Conservation (phyloP, 2,888 invertebrate species). For the Drosophila parthenogenetica region DNA sequence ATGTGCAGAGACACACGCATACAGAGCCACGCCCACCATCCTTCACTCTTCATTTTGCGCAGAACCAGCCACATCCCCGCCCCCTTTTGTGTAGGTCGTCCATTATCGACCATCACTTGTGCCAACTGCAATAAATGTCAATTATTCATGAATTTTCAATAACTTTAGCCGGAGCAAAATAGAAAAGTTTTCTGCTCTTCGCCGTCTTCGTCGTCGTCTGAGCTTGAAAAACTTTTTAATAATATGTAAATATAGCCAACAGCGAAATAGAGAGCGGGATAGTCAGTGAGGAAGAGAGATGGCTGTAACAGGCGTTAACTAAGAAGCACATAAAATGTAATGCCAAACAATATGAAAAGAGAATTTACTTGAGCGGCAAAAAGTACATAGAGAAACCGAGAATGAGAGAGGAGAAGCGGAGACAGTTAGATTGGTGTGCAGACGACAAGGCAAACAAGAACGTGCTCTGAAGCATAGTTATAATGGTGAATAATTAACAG, state of each 20-base stretch:
- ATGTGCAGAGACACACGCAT: slow-evolving; percentile 42
- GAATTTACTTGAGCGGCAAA: slow-evolving; percentile 65
- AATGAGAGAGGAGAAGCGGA: not conserved
- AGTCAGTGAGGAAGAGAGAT: not conserved
- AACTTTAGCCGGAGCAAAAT: slow-evolving; percentile 70
- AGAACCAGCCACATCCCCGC: too few relatives aligned
- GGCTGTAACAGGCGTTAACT: slow-evolving; percentile 63
- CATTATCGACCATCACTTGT: slow-evolving; percentile 76
- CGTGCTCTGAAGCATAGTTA: slow-evolving; percentile 64
- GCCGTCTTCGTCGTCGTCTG: slow-evolving; percentile 35
- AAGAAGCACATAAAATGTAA: slow-evolving; percentile 72
- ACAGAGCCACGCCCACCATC: not conserved
- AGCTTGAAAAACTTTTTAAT: slow-evolving; percentile 75
- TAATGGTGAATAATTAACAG: slow-evolving; percentile 84
- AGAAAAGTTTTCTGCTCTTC: slow-evolving; percentile 63
- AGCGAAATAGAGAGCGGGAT: slow-evolving; percentile 20
- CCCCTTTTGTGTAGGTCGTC: slow-evolving; percentile 35
- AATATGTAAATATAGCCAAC: slow-evolving; percentile 74
- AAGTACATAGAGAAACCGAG: slow-evolving; percentile 42
- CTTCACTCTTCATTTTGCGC: too few relatives aligned
- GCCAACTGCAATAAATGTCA: slow-evolving; percentile 80
- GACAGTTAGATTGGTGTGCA: not conserved
- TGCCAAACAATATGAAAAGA: slow-evolving; percentile 73
- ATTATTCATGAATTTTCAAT: slow-evolving; percentile 79
- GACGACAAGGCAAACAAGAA: slow-evolving; percentile 55